phyloP scores from a whole-genome alignment of 2,888 invertebrate genomes.

The Stenichneumon culpator region DNA sequence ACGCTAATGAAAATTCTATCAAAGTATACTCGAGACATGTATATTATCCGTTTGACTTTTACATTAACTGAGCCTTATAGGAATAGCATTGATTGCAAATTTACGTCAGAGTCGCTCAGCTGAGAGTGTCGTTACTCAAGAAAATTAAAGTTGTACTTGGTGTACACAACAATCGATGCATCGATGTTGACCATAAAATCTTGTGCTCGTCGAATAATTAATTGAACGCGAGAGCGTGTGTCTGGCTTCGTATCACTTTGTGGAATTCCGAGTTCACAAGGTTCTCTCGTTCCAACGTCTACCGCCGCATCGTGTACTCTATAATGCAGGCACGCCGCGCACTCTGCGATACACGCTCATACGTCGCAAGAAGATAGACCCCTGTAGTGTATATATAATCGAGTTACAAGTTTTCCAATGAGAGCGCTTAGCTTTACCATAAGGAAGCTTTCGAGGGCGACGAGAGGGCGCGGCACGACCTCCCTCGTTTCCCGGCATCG shows the following conservation, averaged over 20 bases:
- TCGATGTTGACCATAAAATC: constrained; percentile 26
- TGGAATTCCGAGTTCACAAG: constrained; percentile 3
- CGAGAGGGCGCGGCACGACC: constrained; percentile 37
- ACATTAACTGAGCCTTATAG: background rate
- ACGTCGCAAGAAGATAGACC: constrained; percentile 16
- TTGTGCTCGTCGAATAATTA: constrained; percentile 9
- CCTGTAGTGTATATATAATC: constrained; percentile 36
- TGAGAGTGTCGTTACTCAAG: no score
- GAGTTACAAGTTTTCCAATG: constrained; percentile 62
- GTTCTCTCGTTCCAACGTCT: background rate
- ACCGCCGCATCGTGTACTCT: constrained; percentile 31
- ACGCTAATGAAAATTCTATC: no score
- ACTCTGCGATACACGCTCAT: constrained; percentile 6
- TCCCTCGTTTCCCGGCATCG: background rate
- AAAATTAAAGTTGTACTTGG: constrained; percentile 5
- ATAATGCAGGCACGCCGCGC: background rate
- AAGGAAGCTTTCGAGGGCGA: constrained; percentile 50
- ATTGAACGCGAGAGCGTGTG: constrained; percentile 30
- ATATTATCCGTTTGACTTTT: no score
- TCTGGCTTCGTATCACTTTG: constrained; percentile 26
- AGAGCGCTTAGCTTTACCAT: constrained; percentile 62
- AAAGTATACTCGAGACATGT: no score
- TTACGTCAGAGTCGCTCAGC: background rate
- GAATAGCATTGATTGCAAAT: background rate
- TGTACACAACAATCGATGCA: constrained; percentile 16